Conservation (phyloP, 2,113 vertebrate species). For the Oenanthe melanoleuca region DNA sequence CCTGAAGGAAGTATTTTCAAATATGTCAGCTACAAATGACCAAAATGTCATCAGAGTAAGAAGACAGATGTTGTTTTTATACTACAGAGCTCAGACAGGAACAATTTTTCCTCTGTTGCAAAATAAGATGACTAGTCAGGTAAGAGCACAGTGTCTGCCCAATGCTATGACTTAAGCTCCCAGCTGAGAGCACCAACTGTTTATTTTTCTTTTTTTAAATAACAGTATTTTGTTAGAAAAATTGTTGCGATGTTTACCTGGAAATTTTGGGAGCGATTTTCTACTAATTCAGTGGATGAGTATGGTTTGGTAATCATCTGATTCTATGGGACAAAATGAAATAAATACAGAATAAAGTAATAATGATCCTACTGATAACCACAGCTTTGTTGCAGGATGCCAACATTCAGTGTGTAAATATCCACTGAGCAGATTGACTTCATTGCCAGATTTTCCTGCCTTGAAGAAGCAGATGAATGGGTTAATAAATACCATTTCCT, state of each 20-base stretch:
- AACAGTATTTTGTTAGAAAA: not conserved
- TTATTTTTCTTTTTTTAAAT: not conserved
- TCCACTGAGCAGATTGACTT: not conserved
- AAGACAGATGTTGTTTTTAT: not conserved
- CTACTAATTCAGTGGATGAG: rapidly evolving
- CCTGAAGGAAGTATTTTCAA: constrained; percentile 6
- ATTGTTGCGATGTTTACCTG: not conserved
- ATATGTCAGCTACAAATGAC: not conserved
- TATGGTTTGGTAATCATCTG: not conserved
- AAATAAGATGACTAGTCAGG: not conserved
- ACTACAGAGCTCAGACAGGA: not conserved
- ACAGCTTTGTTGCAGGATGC: not conserved
- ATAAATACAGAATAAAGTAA: not conserved
- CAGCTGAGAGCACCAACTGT: not conserved
- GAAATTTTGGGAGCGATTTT: not conserved
- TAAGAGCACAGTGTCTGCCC: not conserved
- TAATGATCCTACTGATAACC: not conserved
- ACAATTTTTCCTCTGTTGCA: not conserved
- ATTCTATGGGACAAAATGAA: not conserved
- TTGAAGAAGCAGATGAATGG: not conserved
- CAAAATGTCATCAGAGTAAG: not conserved
- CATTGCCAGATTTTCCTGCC: not conserved
- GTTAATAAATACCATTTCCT: not conserved
- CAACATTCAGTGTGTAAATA: not conserved
- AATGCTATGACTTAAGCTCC: not conserved